These are phyloP conservation scores for Siniperca knerii DNA, from an alignment of 2,113 vertebrate species.

Conservation along the genomic window DNA sequence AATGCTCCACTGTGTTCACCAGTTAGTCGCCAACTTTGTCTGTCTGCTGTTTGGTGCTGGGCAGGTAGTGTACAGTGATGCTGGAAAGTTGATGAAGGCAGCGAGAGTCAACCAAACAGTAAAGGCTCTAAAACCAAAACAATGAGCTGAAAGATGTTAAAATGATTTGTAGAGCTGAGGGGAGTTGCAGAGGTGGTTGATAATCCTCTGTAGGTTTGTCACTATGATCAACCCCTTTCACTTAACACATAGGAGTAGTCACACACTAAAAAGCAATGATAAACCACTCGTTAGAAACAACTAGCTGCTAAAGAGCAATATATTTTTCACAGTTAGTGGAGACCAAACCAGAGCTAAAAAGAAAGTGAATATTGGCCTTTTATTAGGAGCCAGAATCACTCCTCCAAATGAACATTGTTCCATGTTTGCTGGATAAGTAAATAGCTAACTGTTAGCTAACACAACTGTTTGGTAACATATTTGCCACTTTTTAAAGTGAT, in stretches of 20 bases:
- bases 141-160: too few species aligned
- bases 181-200: too few species aligned
- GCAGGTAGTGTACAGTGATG: background rate
- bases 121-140: too few species aligned
- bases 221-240: too few species aligned
- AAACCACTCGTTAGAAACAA: background rate
- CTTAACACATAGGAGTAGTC: background rate
- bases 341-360: background rate
- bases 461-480: too few species aligned
- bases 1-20: background rate
- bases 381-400: too few species aligned
- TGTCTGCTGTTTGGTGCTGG: background rate
- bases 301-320: too few species aligned
- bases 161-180: too few species aligned
- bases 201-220: too few species aligned
- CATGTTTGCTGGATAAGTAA: background rate
- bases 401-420: too few species aligned
- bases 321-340: too few species aligned
- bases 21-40: too few species aligned
- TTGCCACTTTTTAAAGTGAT: background rate
- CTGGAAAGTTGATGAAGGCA: background rate
- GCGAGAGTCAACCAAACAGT: background rate
- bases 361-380: background rate
- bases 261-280: background rate
- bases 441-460: background rate